A percentile compares a stretch with the other conserved stretches of the same genome.
These are phyloP conservation scores for Equus quagga DNA, from an alignment of 2,113 vertebrate genomes.

Conservation along the genomic window DNA sequence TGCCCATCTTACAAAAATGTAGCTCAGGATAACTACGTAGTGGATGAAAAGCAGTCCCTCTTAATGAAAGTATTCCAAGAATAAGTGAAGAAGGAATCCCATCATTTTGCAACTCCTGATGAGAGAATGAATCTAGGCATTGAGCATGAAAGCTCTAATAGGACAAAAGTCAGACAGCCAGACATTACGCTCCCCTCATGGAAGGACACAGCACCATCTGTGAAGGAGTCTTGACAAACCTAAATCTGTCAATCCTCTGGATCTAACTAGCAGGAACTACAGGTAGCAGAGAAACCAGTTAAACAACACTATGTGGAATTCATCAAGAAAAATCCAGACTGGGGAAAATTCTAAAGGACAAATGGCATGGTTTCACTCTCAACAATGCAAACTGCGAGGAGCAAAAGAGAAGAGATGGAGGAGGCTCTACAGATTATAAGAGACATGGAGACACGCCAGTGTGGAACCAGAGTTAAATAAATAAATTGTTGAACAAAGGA, in stretches of 20 bases:
- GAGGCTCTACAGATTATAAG: not conserved
- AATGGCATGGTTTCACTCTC: not conserved
- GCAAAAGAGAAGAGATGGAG: not conserved
- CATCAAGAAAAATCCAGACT: not conserved
- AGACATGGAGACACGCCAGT: not conserved
- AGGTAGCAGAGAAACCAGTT: not conserved
- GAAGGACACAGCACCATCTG: not conserved
- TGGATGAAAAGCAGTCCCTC: not conserved
- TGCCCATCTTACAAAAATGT: not conserved
- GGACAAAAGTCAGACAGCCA: not conserved
- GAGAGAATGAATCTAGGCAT: not conserved
- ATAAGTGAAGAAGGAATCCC: not conserved
- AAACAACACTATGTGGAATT: not conserved
- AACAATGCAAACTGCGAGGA: not conserved
- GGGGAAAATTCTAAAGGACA: not conserved
- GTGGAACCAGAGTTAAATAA: not conserved
- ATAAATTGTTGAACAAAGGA: not conserved
- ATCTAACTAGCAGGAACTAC: not conserved
- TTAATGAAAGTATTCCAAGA: not conserved
- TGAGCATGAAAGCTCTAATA: not conserved
- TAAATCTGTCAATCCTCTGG: not conserved
- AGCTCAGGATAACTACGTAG: not conserved
- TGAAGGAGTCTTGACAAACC: not conserved
- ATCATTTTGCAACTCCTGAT: not conserved
- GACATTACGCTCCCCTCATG: rapidly evolving